Evolutionary conservation across 2,797 vertebrate genomes (phyloP).

Genomic region (Lacerta viridis): DNA sequence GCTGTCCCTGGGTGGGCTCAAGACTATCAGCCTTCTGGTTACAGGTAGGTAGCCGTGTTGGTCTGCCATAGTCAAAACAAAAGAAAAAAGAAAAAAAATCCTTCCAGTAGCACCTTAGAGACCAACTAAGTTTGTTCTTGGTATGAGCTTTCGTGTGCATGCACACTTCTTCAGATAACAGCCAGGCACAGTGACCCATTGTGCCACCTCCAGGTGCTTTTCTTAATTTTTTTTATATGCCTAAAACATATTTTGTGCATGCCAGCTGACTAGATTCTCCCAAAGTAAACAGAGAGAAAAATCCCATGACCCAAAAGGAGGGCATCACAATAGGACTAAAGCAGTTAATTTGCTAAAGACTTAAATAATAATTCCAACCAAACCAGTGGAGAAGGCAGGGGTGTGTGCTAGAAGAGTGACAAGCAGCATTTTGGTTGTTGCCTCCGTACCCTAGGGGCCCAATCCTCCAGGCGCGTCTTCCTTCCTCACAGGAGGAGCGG

Average conservation of each 20-base stretch:
- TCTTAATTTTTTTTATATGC: background rate
- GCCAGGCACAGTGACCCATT: too few species aligned
- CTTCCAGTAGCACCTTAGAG: too few species aligned
- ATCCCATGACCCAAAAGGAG: background rate
- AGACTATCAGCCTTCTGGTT: too few species aligned
- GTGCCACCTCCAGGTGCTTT: too few species aligned
- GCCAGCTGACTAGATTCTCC: background rate
- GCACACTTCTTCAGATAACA: too few species aligned
- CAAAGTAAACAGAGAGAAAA: constrained; percentile 23
- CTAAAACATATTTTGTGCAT: background rate
- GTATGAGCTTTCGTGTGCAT: too few species aligned
- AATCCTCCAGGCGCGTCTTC: background rate
- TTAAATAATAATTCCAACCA: background rate
- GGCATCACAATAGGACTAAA: background rate
- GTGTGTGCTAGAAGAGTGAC: background rate
- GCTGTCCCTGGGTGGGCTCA: too few species aligned
- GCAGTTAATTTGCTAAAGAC: background rate
- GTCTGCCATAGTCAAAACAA: too few species aligned
- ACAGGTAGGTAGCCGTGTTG: too few species aligned
- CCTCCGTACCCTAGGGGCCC: background rate
- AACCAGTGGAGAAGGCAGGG: background rate
- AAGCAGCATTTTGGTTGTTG: background rate
- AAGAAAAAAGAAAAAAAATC: too few species aligned
- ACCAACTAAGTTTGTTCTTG: too few species aligned
- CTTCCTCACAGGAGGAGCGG: background rate